Base-by-base conservation (phyloP, 2,113 vertebrate genomes). In the Seriola aureovittata region DNA sequence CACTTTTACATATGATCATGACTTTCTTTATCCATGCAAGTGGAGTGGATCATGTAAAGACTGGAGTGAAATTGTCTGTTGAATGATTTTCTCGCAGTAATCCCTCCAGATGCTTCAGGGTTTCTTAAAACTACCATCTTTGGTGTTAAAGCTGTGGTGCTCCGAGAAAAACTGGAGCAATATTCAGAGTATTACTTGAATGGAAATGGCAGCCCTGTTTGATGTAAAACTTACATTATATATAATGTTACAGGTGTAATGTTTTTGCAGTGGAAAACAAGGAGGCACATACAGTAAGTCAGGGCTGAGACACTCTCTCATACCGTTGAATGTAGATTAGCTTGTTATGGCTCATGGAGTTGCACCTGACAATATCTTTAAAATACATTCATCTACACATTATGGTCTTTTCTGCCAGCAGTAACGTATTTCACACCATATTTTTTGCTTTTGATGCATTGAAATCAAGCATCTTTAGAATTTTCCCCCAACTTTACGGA, bases 81-180 rank as follows among this genome's bases (percentile, higher is more conserved):
- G 17, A 71, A 71, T 48, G 3, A 0, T 62, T 75, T 12, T 74
- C 55, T 63, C 36, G 16, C 64, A 58, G 40, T 46, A 69, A 58
- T n/a, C 0, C 58, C 17, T 64, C 6, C 65, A 58, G 63, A 79
- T 68, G 58, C 17, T 34, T 19, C 36, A 14, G 7, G 50, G 12
- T 21, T 52, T 52, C 14, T 58, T 58, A 16, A 40, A 16, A 54
- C 32, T 54, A 38, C 32, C 6, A 1, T 42, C 14, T 42, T 42
- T 71, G 36, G 14, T 44, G 36, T 72, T 48, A 48, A 17, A 48
- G 14, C 46, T 48, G 14, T 17, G 46, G 19, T 21, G 50, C 50
- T 66, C 16, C 38, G 17, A 7, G 62, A 55, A 44, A 55, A 32
- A 50, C 5, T 16, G 19, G 13, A 62, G 8, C 17, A 12, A 3